Base-by-base conservation (phyloP, 1,140 invertebrate genomes). In the Contarinia nasturtii region DNA sequence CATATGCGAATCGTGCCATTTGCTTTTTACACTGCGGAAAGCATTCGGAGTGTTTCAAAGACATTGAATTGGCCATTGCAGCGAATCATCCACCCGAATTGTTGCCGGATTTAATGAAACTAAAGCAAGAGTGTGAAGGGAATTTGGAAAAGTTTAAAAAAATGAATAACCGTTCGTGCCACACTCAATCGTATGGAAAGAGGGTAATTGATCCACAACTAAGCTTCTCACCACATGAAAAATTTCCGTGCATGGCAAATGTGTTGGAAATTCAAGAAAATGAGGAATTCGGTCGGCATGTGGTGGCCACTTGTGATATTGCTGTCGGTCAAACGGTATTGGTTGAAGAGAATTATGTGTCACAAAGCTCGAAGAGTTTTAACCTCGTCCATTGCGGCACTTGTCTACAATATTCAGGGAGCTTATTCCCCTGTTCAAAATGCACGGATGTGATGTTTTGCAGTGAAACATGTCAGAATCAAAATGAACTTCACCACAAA, bases 391-490 rank as follows among this genome's bases (percentile, higher is more conserved):
- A 36, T 10, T 36, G 34, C n/a, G 8, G n/a, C 34, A 36, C 34
- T 36, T 36, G 34, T n/a, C 66, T 70, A 21, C 68, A 73, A 55
- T 71, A 69, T 56, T 70, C 72, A 50, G 47, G 65, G 15, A 76
- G 77, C 55, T 63, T 81, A 36, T 65, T 77, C 49, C 80, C 80
- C 46, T 84, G 80, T 61, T 53, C 69, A 11, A 59, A 60, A 40
- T 84, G 81, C 59, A 71, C 69, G 38, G 65, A 67, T 61, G 67
- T 71, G 7, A 65, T 82, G 52, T 88, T 78, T 59, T 94, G 89
- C 55, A 76, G 70, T 49, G 60, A 72, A 34, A 57, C 71, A 45
- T 94, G 89, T 61, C 68, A 64, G 51, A 52, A 67, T 22, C 58
- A 56, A 11, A 76, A 81, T 5, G 74, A 64, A 77, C 56, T 69